phyloP scores from a whole-genome alignment of 2,797 vertebrate genomes.

The Pipistrellus pygmaeus region DNA sequence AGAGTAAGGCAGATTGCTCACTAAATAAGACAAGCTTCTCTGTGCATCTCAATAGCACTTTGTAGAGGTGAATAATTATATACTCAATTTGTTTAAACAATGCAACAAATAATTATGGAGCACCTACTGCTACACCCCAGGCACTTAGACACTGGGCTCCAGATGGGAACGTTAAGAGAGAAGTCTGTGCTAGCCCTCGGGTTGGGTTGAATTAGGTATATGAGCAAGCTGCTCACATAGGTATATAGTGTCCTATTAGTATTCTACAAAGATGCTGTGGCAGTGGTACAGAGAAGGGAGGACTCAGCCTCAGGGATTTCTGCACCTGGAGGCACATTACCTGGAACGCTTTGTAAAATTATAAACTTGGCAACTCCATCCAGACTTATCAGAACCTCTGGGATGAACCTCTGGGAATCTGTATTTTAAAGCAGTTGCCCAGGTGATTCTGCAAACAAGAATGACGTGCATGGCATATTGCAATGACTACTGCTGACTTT shows the following conservation, averaged over 20 bases:
- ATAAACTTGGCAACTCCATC: background rate
- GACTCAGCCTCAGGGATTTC: background rate
- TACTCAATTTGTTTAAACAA: background rate
- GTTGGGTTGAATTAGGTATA: background rate
- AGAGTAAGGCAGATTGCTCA: background rate
- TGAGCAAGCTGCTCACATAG: background rate
- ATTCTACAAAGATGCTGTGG: background rate
- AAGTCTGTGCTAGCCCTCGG: background rate
- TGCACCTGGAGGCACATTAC: accelerated
- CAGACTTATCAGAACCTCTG: background rate
- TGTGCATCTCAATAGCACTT: background rate
- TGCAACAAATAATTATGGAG: background rate
- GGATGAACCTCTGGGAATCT: background rate
- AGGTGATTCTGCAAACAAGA: background rate
- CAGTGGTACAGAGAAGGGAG: background rate
- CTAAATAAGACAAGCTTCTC: background rate
- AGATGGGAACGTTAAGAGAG: background rate
- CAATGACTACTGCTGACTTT: background rate
- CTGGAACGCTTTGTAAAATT: background rate
- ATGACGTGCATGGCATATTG: background rate
- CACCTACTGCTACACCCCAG: background rate
- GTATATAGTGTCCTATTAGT: background rate
- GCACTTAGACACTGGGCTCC: background rate
- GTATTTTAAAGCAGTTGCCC: background rate
- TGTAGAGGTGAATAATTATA: background rate